Evolutionary conservation across 2,888 invertebrate species (phyloP).

Genomic region (Folsomia candida): DNA sequence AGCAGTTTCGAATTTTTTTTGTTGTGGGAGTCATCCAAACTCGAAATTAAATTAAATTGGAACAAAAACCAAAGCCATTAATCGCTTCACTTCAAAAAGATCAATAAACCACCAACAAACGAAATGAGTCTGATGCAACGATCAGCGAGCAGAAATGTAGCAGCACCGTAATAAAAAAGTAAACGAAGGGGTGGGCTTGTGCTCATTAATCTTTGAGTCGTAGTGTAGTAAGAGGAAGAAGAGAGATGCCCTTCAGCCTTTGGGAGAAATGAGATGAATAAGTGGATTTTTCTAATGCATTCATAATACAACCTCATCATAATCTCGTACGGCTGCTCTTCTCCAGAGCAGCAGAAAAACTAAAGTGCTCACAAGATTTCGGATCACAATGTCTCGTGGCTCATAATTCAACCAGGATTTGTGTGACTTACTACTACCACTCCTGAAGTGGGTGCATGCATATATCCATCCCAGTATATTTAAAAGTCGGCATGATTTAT

Average conservation of each 20-base stretch:
- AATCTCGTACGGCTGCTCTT: neutral
- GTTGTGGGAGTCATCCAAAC: neutral
- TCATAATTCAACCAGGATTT: neutral
- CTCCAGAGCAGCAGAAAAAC: neutral
- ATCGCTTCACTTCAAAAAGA: neutral
- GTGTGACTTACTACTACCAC: neutral
- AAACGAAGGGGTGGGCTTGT: constrained; percentile 38
- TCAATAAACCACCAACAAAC: constrained; percentile 1
- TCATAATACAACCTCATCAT: neutral
- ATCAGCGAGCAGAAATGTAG: neutral
- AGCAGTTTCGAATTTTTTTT: neutral
- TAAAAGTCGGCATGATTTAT: neutral
- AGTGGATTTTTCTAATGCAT: neutral
- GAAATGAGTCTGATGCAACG: neutral
- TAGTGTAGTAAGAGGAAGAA: constrained; percentile 19
- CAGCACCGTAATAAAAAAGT: neutral
- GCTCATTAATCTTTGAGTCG: constrained; percentile 44
- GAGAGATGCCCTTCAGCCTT: constrained; percentile 17
- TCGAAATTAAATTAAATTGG: neutral
- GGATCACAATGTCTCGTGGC: neutral
- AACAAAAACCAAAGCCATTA: neutral
- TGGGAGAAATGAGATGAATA: constrained; percentile 13
- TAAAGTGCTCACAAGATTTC: neutral
- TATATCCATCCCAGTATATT: neutral
- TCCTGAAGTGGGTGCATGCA: neutral